Evolutionary conservation across 1,140 invertebrate genomes (phyloP).

Genomic region (Drosophila biarmipes): DNA sequence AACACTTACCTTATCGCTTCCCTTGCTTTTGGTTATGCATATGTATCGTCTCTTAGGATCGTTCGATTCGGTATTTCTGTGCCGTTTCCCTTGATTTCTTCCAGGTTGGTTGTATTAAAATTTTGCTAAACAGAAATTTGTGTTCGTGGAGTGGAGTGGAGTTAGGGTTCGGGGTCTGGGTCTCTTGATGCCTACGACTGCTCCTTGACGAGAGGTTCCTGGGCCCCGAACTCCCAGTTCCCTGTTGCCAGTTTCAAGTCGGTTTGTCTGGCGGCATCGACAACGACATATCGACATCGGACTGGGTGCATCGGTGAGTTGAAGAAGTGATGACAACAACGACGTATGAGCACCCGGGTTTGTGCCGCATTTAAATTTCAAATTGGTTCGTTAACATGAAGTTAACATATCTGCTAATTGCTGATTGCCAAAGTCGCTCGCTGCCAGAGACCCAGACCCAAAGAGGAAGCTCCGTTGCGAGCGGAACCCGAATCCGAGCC

Average conservation of each 20-base stretch:
- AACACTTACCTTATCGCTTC: conserved; percentile 32
- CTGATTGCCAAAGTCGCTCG: conserved; percentile 80
- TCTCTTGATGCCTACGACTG: conserved; percentile 31
- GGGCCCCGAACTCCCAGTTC: conserved; percentile 2
- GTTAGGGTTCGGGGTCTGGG: conserved; percentile 28
- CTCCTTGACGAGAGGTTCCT: conserved; percentile 24
- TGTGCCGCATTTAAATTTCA: conserved; percentile 83
- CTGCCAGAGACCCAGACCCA: conserved; percentile 39
- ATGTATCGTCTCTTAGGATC: conserved; percentile 74
- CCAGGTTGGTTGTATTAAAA: conserved; percentile 63
- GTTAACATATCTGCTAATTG: conserved; percentile 83
- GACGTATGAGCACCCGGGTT: conserved; percentile 78
- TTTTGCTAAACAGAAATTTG: conserved; percentile 72
- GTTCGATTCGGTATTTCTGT: conserved; percentile 55
- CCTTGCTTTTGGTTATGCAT: conserved; percentile 69
- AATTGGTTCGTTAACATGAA: conserved; percentile 83
- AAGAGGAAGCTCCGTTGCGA: conserved; percentile 10
- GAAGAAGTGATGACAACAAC: conserved; percentile 78
- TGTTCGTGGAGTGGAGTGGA: conserved; percentile 21
- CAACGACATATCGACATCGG: conserved; percentile 44
- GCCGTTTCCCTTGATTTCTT: conserved; percentile 37
- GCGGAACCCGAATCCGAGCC: conserved; percentile 19
- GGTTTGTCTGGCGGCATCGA: conserved; percentile 30
- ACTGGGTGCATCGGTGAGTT: conserved; percentile 63
- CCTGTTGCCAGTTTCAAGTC: not conserved